Percentiles rank a stretch among this genome's conserved stretches.
Conservation (phyloP, 1,140 invertebrate genomes). For the Zaprionus ornatus region DNA sequence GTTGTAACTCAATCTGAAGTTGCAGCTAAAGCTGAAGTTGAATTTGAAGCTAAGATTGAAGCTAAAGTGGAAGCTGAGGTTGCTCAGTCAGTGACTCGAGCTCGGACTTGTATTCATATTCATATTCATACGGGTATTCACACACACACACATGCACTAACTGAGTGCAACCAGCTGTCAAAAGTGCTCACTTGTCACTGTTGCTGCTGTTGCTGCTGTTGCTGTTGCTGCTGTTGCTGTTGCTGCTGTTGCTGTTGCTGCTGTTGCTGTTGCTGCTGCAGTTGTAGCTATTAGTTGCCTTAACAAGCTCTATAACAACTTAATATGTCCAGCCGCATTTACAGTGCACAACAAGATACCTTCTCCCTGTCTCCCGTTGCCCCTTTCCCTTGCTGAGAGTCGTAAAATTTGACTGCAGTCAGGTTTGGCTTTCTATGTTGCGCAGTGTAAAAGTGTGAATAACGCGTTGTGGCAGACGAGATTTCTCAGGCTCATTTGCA, state of each 20-base stretch:
- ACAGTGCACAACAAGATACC: constrained; percentile 41
- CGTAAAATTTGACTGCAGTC: not conserved
- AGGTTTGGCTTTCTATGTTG: constrained; percentile 19
- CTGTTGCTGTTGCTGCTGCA: constrained; percentile 11
- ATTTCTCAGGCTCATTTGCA: constrained; percentile 79
- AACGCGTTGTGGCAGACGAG: constrained; percentile 53
- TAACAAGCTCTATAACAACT: constrained; percentile 68
- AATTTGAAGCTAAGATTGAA: not conserved
- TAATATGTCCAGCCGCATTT: constrained; percentile 51
- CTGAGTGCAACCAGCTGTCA: constrained; percentile 70
- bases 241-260: constrained; percentile 2
- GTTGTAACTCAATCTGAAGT: not conserved
- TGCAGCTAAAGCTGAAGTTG: not conserved
- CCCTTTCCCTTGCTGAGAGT: not conserved
- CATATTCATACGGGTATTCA: constrained; percentile 1
- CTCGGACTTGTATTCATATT: not conserved
- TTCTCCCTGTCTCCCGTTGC: not conserved
- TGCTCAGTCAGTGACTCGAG: not conserved
- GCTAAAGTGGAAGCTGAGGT: not conserved
- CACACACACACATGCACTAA: not conserved
- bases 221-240: constrained; percentile 42
- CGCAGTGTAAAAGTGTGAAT: constrained; percentile 54
- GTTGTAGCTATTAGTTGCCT: constrained; percentile 62
- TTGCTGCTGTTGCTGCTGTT: not conserved
- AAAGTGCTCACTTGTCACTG: constrained; percentile 67